Evolutionary conservation across 2,888 invertebrate genomes (phyloP), one percentile per base, ranked within the genome.

Genomic region (Cosmia pyralina): DNA sequence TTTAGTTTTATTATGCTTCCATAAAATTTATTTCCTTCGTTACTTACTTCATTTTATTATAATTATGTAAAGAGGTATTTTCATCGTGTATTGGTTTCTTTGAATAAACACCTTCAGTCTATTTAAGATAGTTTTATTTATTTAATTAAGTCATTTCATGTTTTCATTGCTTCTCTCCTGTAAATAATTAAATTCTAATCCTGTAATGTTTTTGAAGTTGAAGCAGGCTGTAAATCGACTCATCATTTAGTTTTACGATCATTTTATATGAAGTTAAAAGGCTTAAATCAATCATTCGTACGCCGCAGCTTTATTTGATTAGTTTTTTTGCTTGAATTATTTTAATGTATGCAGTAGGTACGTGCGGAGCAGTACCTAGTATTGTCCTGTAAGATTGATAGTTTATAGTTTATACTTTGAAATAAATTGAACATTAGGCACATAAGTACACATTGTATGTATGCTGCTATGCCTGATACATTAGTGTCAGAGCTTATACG

Each of bases 1-100:
- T 80, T 78, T 75, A 86, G 69, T 80, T 80, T 77, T 82, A 86
- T 69, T 82, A 86, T 69, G 74, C n/a, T 63, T 62, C 63, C 60
- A 86, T 84, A 69, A 82, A 84, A 72, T 73, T 22, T 65, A 68
- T 76, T 77, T 69, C 55, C 22, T 58, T 48, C 17, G 22, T 59
- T 72, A 66, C 69, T 46, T 72, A 73, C 66, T 69, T 28, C 44
- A 65, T 62, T 66, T 71, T 69, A 41, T 67, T 28, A 28, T 28
- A n/a, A n/a, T n/a, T n/a, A 74, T 60, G 34, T 68, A 72, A 69
- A 69, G 50, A 46, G 71, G 66, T 71, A 74, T 72, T 77, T 84
- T 69, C 70, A 82, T 75, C 3, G 34, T 62, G 17, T 52, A 64
- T 75, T 66, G 28, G 63, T 72, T 79, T 75, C 55, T 62, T 78